phyloP scores from a whole-genome alignment of 2,113 vertebrate genomes.

The Saimiri boliviensis region DNA sequence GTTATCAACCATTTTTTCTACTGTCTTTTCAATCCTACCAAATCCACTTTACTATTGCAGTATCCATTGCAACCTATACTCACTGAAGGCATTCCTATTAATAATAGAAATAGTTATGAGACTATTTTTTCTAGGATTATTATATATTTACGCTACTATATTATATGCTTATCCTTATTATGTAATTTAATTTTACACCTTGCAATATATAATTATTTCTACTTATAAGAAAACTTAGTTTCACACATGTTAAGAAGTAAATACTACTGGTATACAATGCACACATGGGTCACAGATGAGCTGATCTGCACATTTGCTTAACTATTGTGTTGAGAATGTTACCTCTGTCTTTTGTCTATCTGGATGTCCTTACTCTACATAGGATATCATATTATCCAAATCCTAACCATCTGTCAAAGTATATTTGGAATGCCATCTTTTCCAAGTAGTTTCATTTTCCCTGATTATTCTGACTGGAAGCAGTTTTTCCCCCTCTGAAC shows the following conservation, averaged over 20 bases:
- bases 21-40: neutral
- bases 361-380: neutral
- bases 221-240: neutral
- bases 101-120: neutral
- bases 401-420: constrained; percentile 20
- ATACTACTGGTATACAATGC: neutral
- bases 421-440: neutral
- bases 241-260: neutral
- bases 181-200: neutral
- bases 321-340: neutral
- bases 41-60: neutral
- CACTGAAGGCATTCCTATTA: neutral
- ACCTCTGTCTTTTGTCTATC: neutral
- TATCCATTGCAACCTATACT: neutral
- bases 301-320: neutral
- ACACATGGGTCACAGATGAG: neutral
- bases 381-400: neutral
- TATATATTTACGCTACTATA: neutral
- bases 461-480: neutral
- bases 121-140: neutral
- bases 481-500: neutral
- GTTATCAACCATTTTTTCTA: neutral
- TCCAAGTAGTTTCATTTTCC: constrained; percentile 22
- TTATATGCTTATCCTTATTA: neutral
- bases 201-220: neutral